Evolutionary conservation across 2,888 invertebrate genomes (phyloP), one percentile per base, ranked within the genome.

Genomic region (Laspeyria flexula): DNA sequence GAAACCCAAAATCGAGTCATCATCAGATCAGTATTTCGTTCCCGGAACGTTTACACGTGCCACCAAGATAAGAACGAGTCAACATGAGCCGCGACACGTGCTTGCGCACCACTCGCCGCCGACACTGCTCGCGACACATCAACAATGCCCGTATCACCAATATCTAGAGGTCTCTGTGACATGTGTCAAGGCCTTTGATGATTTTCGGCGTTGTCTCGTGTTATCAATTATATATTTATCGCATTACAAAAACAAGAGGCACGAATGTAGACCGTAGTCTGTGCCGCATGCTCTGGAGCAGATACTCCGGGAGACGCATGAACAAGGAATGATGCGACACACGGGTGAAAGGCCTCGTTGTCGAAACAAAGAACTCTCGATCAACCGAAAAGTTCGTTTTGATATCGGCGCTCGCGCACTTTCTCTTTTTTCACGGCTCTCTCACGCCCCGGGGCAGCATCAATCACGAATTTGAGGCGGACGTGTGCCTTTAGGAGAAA

Each of bases 331-430:
- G 37, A 10, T 40, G 31, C 16, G 44, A 43, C 51, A 16, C 31
- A 63, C 63, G 66, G 77, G 85, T 79, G 82, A 83, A 79, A 79
- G 82, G 59, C 54, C 55, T 54, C 53, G 66, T 69, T 69, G 71
- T 75, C 79, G 72, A 79, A 84, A 86, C 83, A 83, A 84, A 84
- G 80, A 86, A 70, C 73, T 84, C 75, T 81, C 79, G 75, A 86
- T 78, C 73, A 75, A 81, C 77, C 82, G 72, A 85, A 86, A 85
- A 81, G 67, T 83, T 76, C 58, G 65, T 75, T 77, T 75, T 77
- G 81, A 74, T 77, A 76, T 77, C 73, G 80, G 77, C 79, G 80
- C 79, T 75, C 79, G 85, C 83, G 78, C 81, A 86, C 89, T 88
- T 87, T 89, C 88, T 87, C 86, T 85, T 84, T 80, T 73, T 77